A percentile compares a stretch with the other conserved stretches of the same genome.
phyloP scores from a whole-genome alignment of 2,113 vertebrate genomes.

The Chunga burmeisteri region DNA sequence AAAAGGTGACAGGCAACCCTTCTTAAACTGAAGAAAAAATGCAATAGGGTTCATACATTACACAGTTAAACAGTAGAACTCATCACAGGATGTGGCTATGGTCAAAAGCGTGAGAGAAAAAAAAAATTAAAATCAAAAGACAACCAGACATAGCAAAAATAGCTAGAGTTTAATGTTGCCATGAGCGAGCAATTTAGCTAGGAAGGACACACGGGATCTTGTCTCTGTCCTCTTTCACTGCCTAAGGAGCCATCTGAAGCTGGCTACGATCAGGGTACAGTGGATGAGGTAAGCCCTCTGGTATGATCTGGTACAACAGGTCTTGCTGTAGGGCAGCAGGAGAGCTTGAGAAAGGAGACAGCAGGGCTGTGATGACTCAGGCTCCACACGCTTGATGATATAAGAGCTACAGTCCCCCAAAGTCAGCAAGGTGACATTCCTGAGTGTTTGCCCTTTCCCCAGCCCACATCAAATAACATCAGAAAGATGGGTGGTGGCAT shows the following conservation, averaged over 20 bases:
- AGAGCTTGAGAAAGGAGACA: not conserved
- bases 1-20: not conserved
- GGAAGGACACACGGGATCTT: not conserved
- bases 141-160: not conserved
- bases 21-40: not conserved
- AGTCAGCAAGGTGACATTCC: not conserved
- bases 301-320: not conserved
- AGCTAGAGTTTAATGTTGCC: not conserved
- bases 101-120: slow-evolving; percentile 8
- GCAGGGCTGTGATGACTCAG: not conserved
- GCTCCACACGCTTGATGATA: not conserved
- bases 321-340: not conserved
- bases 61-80: not conserved
- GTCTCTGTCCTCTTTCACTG: too few species aligned
- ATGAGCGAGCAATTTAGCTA: not conserved
- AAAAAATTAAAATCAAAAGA: not conserved
- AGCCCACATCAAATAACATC: not conserved
- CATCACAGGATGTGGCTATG: slow-evolving; percentile 48
- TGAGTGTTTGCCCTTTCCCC: not conserved
- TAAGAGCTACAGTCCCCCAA: not conserved
- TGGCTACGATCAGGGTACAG: not conserved
- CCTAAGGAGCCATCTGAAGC: not conserved
- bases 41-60: not conserved
- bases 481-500: fast-evolving
- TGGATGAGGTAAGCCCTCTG: fast-evolving